A percentile compares a stretch with the other conserved stretches of the same genome.
Evolutionary conservation across 2,113 vertebrate genomes (phyloP).

Genomic region (Arothron firmamentum): DNA sequence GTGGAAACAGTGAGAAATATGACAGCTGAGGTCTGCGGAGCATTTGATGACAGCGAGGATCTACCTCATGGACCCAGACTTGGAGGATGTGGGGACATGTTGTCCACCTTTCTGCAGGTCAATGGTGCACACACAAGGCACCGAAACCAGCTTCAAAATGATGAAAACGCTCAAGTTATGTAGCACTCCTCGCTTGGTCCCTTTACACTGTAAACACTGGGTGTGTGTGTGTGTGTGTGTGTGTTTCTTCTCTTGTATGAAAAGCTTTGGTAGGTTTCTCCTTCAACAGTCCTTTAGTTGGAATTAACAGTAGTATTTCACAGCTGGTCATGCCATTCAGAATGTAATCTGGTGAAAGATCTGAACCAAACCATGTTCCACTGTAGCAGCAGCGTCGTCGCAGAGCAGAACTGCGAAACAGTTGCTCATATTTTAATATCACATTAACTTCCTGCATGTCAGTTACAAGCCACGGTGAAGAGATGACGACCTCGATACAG

Average conservation of each 20-base stretch:
- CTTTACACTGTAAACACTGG: slow-evolving; percentile 61
- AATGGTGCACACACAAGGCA: slow-evolving; percentile 10
- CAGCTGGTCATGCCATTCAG: slow-evolving; percentile 34
- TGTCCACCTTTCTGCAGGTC: no score
- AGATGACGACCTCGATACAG: slow-evolving; percentile 36
- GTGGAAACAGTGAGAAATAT: no score
- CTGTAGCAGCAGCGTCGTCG: slow-evolving; percentile 33
- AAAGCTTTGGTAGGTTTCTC: slow-evolving; percentile 70
- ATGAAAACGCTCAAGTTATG: slow-evolving; percentile 42
- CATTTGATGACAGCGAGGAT: no score
- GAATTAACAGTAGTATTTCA: slow-evolving; percentile 51
- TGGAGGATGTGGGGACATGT: no score
- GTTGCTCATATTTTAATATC: slow-evolving; percentile 23
- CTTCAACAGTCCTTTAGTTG: slow-evolving; percentile 60
- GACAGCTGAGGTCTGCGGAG: no score
- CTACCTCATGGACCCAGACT: no score
- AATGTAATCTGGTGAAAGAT: slow-evolving; percentile 18
- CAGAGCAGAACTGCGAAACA: slow-evolving; percentile 40
- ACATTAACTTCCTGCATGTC: slow-evolving; percentile 46
- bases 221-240: slow-evolving; percentile 8
- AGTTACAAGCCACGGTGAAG: slow-evolving; percentile 53
- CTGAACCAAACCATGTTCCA: slow-evolving; percentile 13
- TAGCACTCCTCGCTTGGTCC: slow-evolving; percentile 54
- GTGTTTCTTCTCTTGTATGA: slow-evolving; percentile 39
- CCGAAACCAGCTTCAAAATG: slow-evolving; percentile 29